Evolutionary conservation across 2,888 invertebrate species (phyloP).

Genomic region (Melipona beecheii): DNA sequence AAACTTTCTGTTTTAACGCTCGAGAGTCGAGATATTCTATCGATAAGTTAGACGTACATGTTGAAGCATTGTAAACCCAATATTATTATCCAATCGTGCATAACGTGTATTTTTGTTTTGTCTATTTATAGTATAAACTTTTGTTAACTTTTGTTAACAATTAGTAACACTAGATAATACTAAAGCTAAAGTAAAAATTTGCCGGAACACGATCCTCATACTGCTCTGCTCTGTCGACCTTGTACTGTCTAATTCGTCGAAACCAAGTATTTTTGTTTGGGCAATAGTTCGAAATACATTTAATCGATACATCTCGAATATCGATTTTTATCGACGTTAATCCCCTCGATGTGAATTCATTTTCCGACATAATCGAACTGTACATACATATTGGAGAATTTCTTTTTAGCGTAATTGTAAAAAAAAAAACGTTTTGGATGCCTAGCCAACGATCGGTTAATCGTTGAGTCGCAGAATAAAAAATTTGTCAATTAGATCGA

Average conservation of each 20-base stretch:
- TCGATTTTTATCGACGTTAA: neutral
- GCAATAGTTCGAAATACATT: neutral
- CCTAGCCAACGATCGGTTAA: neutral
- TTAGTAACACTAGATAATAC: slow-evolving; percentile 19
- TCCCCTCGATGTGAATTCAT: neutral
- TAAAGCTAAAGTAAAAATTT: slow-evolving; percentile 49
- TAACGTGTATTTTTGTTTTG: slow-evolving; percentile 19
- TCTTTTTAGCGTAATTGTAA: no score
- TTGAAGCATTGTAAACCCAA: neutral
- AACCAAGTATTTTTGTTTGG: slow-evolving; percentile 37
- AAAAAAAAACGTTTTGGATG: neutral
- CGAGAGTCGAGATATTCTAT: slow-evolving; percentile 20
- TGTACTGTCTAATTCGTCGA: slow-evolving; percentile 36
- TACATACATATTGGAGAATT: neutral
- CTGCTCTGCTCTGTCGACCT: slow-evolving; percentile 57
- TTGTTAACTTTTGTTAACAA: slow-evolving; percentile 48
- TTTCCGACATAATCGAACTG: neutral
- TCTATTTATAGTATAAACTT: slow-evolving; percentile 39
- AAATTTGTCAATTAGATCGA: slow-evolving; percentile 27
- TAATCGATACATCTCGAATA: slow-evolving; percentile 15
- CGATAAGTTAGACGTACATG: slow-evolving; percentile 1
- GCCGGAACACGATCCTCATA: slow-evolving; percentile 38
- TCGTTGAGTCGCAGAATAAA: neutral
- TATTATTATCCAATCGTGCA: slow-evolving; percentile 21
- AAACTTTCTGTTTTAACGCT: slow-evolving; percentile 13